Evolutionary conservation across 2,888 invertebrate genomes (phyloP).

Genomic region (Athalia rosae): DNA sequence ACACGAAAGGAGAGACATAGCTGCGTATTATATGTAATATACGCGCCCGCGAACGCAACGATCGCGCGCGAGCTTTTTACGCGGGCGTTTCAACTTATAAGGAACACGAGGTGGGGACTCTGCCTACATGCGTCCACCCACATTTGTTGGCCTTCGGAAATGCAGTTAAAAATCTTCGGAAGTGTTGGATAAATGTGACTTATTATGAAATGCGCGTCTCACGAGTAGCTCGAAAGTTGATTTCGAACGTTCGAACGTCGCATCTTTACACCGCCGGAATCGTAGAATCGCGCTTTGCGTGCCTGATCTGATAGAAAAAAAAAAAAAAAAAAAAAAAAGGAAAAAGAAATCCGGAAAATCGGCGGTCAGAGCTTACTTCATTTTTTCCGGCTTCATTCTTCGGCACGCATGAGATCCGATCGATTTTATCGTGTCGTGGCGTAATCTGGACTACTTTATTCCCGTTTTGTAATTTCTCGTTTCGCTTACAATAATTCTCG

Average conservation of each 20-base stretch:
- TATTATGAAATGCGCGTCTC: background rate
- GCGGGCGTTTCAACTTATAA: slow-evolving; percentile 43
- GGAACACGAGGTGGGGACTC: slow-evolving; percentile 33
- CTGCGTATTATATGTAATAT: too few relatives aligned
- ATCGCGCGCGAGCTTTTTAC: slow-evolving; percentile 8
- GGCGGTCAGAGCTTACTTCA: too few relatives aligned
- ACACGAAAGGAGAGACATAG: slow-evolving; percentile 16
- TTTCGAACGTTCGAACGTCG: too few relatives aligned
- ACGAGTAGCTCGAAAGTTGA: background rate
- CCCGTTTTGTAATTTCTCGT: too few relatives aligned
- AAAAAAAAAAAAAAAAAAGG: background rate
- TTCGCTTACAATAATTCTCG: too few relatives aligned
- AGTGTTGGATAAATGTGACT: slow-evolving; percentile 33
- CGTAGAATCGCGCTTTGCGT: background rate
- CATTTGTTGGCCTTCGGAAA: slow-evolving; percentile 38
- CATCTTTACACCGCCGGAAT: too few relatives aligned
- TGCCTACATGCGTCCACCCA: slow-evolving; percentile 40
- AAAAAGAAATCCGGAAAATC: too few relatives aligned
- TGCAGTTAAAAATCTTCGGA: slow-evolving; percentile 40
- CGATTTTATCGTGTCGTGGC: too few relatives aligned
- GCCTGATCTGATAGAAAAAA: background rate
- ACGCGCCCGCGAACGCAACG: slow-evolving; percentile 1
- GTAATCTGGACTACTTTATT: too few relatives aligned
- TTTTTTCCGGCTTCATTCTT: too few relatives aligned
- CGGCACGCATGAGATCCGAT: too few relatives aligned